Evolutionary conservation across 2,888 invertebrate genomes (phyloP).

Genomic region (Trachelus iudaicus): DNA sequence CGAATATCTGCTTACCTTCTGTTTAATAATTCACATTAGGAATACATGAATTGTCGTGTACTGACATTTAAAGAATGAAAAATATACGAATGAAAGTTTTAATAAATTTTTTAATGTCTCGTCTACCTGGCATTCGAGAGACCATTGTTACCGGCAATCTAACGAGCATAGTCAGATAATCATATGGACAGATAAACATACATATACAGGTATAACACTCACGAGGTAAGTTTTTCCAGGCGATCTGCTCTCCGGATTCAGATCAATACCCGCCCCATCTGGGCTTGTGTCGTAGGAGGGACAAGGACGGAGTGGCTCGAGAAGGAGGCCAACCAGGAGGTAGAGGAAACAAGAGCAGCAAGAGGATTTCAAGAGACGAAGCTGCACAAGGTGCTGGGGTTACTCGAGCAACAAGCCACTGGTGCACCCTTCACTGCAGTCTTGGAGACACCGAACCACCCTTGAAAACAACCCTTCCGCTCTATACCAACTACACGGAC

Average conservation of each 20-base stretch:
- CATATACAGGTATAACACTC: constrained; percentile 49
- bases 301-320: constrained; percentile 27
- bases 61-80: neutral
- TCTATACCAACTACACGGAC: neutral
- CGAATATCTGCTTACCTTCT: neutral
- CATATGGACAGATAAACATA: constrained; percentile 18
- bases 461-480: neutral
- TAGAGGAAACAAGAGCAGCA: constrained; percentile 30
- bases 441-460: constrained; percentile 27
- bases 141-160: neutral
- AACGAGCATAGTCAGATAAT: neutral
- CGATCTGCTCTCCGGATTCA: constrained; percentile 60
- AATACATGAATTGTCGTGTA: neutral
- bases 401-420: constrained; percentile 60
- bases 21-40: neutral
- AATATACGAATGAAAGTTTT: neutral
- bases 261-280: constrained; percentile 63
- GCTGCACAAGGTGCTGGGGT: constrained; percentile 44
- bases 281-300: constrained; percentile 45
- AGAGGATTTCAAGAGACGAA: constrained; percentile 23
- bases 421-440: constrained; percentile 33
- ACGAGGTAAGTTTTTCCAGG: constrained; percentile 57
- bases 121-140: neutral
- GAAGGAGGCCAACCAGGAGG: constrained; percentile 32
- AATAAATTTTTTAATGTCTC: neutral